These are phyloP conservation scores for Eurystomus gularis DNA, from an alignment of 2,113 vertebrate genomes.

Conservation along the genomic window DNA sequence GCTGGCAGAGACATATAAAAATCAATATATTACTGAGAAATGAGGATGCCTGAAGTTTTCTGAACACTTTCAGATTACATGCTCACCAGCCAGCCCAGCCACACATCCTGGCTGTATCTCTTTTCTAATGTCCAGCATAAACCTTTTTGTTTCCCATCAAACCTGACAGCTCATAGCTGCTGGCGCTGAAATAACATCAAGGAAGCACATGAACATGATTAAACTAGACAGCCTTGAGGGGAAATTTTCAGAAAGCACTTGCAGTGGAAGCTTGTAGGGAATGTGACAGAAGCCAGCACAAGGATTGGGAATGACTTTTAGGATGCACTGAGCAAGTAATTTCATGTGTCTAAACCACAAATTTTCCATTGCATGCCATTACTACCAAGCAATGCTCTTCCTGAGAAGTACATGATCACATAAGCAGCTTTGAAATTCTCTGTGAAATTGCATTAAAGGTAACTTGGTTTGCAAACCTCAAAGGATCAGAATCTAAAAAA, in stretches of 20 bases:
- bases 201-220: neutral
- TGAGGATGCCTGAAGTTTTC: neutral
- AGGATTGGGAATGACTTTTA: neutral
- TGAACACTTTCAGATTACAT: neutral
- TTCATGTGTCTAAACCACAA: neutral
- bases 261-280: neutral
- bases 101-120: neutral
- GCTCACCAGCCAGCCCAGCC: neutral
- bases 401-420: neutral
- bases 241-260: neutral
- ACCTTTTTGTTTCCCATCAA: neutral
- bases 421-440: neutral
- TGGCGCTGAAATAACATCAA: neutral
- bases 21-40: neutral
- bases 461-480: neutral
- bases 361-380: neutral
- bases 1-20: neutral
- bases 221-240: neutral
- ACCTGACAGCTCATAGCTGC: neutral
- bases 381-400: neutral
- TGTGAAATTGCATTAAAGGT: neutral
- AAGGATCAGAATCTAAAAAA: neutral
- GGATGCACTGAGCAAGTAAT: neutral
- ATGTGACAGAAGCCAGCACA: neutral
- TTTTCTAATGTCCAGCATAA: neutral